Evolutionary conservation across 1,140 invertebrate species (phyloP), one percentile per base, ranked within the genome.

Genomic region (Physella acuta): DNA sequence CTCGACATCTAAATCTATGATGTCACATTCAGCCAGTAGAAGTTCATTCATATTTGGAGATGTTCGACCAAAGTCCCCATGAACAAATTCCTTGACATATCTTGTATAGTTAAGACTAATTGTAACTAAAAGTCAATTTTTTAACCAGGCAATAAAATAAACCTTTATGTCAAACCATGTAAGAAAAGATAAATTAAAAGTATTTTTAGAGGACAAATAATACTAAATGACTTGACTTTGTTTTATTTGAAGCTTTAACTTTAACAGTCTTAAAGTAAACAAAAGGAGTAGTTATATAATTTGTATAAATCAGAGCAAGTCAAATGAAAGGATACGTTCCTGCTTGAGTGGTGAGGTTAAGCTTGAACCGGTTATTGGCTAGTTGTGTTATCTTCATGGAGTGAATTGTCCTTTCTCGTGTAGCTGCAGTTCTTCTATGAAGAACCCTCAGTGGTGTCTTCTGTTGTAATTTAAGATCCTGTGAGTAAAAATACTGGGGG

Each of bases 51-150:
- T 81, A 82, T 87, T 90, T 0, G 95, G 96, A 17, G 80, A 82
- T 0, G 94, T 97, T 51, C 95, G 87, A 20, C 92, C 92, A 82
- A 97, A 93, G 86, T 98, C 96, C 0, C 95, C 93, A 86, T 98
- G 94, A 24, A 96, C 91, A 88, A 98, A 95, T 86, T 99, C 96
- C 86, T 99, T 99, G 0, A 99, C 90, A 81, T 98, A 98, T 1
- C 83, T 86, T 34, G 44, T 51, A 51, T 44, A 36, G 72, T 78
- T 71, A 78, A 74, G 70, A 64, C 2, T 14, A 44, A 62, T 5
- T 49, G 11, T 11, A 49, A 68, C 16, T 8, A 39, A 67, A 58
- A 49, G n/a, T n/a, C n/a, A 11, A 11, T 31, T 26, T 63, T 52
- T 49, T 33, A 37, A 30, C 16, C 39, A 30, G 17, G 2, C 16